Conservation (phyloP, 2,113 vertebrate species). For the Procapra przewalskii region DNA sequence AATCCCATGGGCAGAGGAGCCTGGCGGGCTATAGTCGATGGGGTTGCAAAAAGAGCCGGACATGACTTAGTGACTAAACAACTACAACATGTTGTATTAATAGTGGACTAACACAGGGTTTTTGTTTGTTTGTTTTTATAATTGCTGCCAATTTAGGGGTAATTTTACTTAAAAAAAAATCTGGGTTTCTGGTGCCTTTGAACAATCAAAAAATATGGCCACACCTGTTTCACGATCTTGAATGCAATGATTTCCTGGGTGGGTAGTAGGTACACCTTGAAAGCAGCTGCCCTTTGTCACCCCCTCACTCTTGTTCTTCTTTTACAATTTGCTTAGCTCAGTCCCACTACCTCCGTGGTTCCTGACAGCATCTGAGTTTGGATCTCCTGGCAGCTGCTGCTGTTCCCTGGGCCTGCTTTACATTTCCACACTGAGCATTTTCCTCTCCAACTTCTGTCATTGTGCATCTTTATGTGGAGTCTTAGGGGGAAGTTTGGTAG, state of each 20-base stretch:
- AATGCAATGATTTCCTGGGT: background rate
- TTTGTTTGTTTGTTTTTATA: background rate
- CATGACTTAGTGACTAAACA: background rate
- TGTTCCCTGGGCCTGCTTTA: background rate
- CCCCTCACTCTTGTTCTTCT: background rate
- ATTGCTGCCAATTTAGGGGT: background rate
- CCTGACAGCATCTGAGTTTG: background rate
- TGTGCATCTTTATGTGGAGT: too few relatives aligned
- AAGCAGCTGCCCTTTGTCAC: background rate
- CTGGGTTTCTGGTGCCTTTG: background rate
- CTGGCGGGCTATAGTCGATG: background rate
- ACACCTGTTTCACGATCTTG: background rate
- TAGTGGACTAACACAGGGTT: background rate
- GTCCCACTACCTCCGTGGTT: background rate
- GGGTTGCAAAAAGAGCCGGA: background rate
- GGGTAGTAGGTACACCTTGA: background rate
- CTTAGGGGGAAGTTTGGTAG: background rate
- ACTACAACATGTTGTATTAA: background rate
- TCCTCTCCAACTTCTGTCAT: background rate
- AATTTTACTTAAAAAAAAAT: background rate
- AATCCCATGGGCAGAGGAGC: background rate
- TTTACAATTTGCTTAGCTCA: background rate
- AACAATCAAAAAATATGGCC: background rate
- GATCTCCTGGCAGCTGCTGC: background rate
- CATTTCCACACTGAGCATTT: background rate